phyloP scores from a whole-genome alignment of 2,113 vertebrate species.

The Hirundichthys speculiger region DNA sequence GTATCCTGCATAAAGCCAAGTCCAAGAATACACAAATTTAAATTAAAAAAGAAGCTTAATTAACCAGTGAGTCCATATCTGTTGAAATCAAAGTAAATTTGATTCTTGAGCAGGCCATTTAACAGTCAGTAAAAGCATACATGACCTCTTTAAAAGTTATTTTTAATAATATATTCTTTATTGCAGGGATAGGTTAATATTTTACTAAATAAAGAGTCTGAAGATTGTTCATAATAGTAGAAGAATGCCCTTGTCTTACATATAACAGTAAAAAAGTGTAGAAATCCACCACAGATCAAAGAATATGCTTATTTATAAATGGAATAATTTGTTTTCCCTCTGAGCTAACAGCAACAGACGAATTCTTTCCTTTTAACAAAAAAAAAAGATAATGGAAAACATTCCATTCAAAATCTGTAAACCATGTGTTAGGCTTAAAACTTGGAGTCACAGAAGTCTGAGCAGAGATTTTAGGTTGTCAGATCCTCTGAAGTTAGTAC shows the following conservation, averaged over 20 bases:
- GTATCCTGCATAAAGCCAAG: no score
- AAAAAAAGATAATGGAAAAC: not conserved
- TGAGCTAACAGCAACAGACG: not conserved
- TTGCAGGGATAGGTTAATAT: not conserved
- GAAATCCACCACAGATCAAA: no score
- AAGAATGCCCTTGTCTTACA: not conserved
- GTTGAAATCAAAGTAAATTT: no score
- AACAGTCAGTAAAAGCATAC: no score
- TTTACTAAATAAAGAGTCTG: not conserved
- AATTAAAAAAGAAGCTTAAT: no score
- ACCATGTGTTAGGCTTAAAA: slow-evolving; percentile 1
- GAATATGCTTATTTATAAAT: no score
- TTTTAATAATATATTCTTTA: not conserved
- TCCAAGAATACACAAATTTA: no score
- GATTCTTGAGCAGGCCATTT: no score
- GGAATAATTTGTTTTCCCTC: not conserved
- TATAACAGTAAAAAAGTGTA: not conserved
- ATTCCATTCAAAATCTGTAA: not conserved
- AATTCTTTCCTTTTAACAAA: not conserved
- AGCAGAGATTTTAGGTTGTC: not conserved
- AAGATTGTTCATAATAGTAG: not conserved
- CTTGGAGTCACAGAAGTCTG: not conserved
- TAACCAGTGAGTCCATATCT: no score
- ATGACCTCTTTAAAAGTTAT: slow-evolving; percentile 1
- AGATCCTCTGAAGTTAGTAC: not conserved